Evolutionary conservation across 2,888 invertebrate genomes (phyloP), one percentile per base, ranked within the genome.

Genomic region (Scaptomyza flava): DNA sequence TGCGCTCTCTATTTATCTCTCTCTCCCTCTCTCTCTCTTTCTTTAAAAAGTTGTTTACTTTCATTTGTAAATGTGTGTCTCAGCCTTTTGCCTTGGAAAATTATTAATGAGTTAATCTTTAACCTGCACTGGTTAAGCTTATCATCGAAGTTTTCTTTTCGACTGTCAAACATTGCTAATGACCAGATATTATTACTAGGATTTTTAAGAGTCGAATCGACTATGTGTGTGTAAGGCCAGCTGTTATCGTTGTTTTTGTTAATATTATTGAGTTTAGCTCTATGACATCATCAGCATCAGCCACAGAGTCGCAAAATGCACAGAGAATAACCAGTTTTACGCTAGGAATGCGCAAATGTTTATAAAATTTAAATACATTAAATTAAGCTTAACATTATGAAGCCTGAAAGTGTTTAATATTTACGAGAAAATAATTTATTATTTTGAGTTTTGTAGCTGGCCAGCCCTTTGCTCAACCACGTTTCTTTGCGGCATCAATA

Each of bases 81-180:
- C 46, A 31, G 23, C n/a, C 53, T 70, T 53, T 84, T 73, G 84
- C 87, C 88, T 83, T 88, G 88, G 51, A 48, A 53, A 66, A 67
- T 64, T 57, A 83, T 83, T 86, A 87, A 80, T 67, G 63, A 52
- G 59, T 71, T 73, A 68, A 83, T 83, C 85, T 88, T 77, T 80
- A 86, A 88, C 87, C 72, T 68, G 72, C 52, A 58, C 50, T 56
- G 36, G 68, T 58, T 58, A 43, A 54, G 72, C 73, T 81, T 74
- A 74, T 81, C 78, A 69, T 38, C 48, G 45, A 50, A 23, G 11
- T 46, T 17, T 64, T 54, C 45, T 11, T 56, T 38, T 31, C 14
- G 50, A 41, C 52, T 30, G 30, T 11, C 74, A 69, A 78, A 68
- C 64, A 67, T 52, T 14, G 46, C 41, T 20, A 17, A 20, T 33